phyloP scores from a whole-genome alignment of 2,888 invertebrate species.

The Apamea monoglypha region DNA sequence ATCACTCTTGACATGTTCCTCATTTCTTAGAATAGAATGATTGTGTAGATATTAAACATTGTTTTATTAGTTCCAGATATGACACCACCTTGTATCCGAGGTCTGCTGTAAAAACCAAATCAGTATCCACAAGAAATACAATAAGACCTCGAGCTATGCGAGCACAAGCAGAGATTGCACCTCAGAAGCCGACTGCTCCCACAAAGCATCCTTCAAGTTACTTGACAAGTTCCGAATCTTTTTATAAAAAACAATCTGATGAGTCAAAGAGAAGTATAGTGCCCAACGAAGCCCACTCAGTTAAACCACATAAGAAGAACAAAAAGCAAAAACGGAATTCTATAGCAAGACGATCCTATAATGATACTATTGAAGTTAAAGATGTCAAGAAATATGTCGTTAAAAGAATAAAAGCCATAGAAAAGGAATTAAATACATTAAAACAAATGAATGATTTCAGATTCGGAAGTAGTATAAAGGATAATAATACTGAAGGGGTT shows the following conservation, averaged over 20 bases:
- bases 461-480: neutral
- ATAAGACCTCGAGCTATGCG: neutral
- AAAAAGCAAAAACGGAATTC: too few species aligned
- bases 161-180: neutral
- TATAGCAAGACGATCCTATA: neutral
- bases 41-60: neutral
- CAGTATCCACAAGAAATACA: neutral
- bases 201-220: neutral
- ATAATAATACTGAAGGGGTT: neutral
- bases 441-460: neutral
- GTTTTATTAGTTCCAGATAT: constrained; percentile 4
- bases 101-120: neutral
- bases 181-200: neutral
- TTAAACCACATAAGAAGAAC: neutral
- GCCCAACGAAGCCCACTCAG: accelerated
- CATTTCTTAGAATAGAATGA: neutral
- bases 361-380: neutral
- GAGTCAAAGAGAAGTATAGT: neutral
- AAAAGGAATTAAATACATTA: constrained; percentile 12
- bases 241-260: neutral
- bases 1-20: neutral
- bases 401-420: constrained; percentile 1
- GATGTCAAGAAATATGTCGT: neutral
- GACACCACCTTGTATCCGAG: neutral
- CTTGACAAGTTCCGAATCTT: neutral